Conservation (phyloP, 2,113 vertebrate species). For the Notarius quadriscutis region DNA sequence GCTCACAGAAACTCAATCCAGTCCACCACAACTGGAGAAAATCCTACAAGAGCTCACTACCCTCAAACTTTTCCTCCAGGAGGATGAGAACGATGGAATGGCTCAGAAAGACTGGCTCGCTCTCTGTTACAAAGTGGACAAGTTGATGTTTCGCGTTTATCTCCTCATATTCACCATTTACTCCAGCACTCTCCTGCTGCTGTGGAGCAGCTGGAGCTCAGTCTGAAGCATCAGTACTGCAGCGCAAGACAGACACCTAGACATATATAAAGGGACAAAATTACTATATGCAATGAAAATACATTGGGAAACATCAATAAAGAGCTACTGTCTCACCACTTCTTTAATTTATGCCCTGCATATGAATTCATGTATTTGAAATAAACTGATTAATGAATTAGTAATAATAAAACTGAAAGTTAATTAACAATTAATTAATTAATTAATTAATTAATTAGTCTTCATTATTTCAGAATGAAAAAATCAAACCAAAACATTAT, state of each 20-base stretch:
- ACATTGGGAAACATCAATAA: not conserved
- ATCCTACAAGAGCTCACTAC: slow-evolving; percentile 74
- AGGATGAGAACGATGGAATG: slow-evolving; percentile 64
- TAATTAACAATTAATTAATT: not conserved
- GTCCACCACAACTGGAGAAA: slow-evolving; percentile 66
- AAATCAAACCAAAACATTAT: not conserved
- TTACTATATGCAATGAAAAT: not conserved
- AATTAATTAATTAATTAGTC: not conserved
- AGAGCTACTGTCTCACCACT: not conserved
- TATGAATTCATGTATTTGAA: not conserved
- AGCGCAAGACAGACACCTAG: not conserved
- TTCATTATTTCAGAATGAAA: not conserved
- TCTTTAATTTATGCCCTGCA: not conserved
- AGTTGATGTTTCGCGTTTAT: slow-evolving; percentile 77
- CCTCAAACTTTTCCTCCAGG: slow-evolving; percentile 68
- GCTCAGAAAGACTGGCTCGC: slow-evolving; percentile 73
- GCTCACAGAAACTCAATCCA: slow-evolving; percentile 59
- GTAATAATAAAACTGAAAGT: not conserved
- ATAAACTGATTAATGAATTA: not conserved
- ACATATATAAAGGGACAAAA: not conserved
- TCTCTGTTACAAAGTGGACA: slow-evolving; percentile 78
- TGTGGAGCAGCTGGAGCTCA: slow-evolving; percentile 81
- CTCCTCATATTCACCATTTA: slow-evolving; percentile 74
- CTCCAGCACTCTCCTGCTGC: slow-evolving; percentile 71
- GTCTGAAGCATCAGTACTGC: slow-evolving; percentile 49